Base-by-base conservation (phyloP, 2,888 invertebrate genomes). In the Ormia ochracea region DNA sequence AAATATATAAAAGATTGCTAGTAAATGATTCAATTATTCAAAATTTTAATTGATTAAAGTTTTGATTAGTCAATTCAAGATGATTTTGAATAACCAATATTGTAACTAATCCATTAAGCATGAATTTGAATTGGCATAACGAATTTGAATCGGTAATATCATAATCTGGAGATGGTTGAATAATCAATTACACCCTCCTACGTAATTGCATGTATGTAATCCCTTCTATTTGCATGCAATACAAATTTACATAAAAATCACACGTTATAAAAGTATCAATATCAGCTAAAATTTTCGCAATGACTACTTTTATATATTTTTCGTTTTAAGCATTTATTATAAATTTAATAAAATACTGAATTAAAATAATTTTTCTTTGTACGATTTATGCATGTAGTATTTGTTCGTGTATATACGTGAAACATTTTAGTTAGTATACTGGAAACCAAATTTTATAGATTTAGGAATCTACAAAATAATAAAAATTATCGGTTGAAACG, bases 321-420 rank as follows among this genome's bases (percentile, higher is more conserved):
- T 69, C 50, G 48, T 63, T 28, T 68, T 66, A 74, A 63, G 80
- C 76, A 76, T 76, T 80, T 80, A 80, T 76, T 63, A 80, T 26
- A 66, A 76, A 73, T 76, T 68, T 72, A 76, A 58, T 73, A 50
- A n/a, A 33, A 50, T 45, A 41, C 52, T 26, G 50, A 43, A 52
- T 43, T 50, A 58, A 26, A 56, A 14, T 38, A 26, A 58, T 56
- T 45, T 45, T 48, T 59, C 14, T 10, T 9, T 41, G 54, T 70
- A 59, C 4, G 10, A 6, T 36, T 54, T 68, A 12, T 59, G 36
- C 58, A 70, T 75, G 58, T 79, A 59, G 59, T 54, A 41, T 14
- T 41, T 68, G 50, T 43, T 41, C 26, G 17, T 70, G 56, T 56
- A 56, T 38, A 56, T 56, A 56, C 9, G n/a, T 38, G n/a, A 36